These are phyloP conservation scores for Aphodius granarius DNA, from an alignment of 2,888 invertebrate genomes.

Conservation along the genomic window DNA sequence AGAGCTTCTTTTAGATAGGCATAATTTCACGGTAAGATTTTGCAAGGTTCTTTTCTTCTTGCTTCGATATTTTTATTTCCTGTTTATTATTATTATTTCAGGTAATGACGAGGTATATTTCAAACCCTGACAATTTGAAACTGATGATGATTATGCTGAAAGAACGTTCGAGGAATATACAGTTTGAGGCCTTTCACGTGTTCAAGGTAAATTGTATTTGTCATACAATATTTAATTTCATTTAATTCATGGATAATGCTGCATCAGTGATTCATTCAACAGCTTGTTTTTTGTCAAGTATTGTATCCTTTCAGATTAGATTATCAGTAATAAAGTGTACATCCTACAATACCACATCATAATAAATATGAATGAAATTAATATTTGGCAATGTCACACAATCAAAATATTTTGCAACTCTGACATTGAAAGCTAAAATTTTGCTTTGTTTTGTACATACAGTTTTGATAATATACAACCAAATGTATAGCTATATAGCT, in stretches of 20 bases:
- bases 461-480: too few species aligned
- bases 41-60: neutral
- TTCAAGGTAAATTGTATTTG: constrained; percentile 80
- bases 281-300: neutral
- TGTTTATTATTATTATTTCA: constrained; percentile 44
- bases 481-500: too few species aligned
- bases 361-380: neutral
- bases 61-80: constrained; percentile 2
- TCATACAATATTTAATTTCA: neutral
- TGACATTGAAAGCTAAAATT: constrained; percentile 3
- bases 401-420: constrained; percentile 8
- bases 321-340: neutral
- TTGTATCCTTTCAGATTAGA: neutral
- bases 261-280: neutral
- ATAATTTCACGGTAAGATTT: constrained; percentile 90
- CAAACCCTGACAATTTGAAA: constrained; percentile 98
- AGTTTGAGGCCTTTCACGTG: constrained; percentile 99
- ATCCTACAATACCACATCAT: neutral
- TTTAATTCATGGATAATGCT: neutral
- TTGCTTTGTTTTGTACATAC: neutral
- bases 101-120: constrained; percentile 97
- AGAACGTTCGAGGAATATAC: constrained; percentile 98
- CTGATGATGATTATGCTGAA: constrained; percentile 99
- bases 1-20: constrained; percentile 95
- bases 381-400: neutral